These are phyloP conservation scores for Drosophila prolongata DNA, from an alignment of 2,888 invertebrate species.

Conservation along the genomic window DNA sequence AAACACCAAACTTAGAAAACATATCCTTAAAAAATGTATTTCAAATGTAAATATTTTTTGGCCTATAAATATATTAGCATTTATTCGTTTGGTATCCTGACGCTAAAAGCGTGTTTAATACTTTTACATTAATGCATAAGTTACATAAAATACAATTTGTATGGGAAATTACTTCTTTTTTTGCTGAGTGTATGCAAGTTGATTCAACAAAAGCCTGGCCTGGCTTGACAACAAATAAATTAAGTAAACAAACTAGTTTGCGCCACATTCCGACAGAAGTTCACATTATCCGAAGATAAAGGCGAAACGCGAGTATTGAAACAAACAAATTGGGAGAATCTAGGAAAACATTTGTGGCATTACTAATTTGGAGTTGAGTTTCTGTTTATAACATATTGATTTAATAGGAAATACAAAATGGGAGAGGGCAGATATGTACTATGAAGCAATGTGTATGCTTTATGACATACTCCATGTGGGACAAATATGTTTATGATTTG, in stretches of 20 bases:
- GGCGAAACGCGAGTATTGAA: neutral
- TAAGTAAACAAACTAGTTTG: constrained; percentile 30
- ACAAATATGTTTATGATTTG: no score
- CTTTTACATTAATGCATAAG: no score
- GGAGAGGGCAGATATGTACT: no score
- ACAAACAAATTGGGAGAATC: constrained; percentile 5
- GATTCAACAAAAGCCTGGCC: constrained; percentile 2
- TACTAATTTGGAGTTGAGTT: constrained; percentile 11
- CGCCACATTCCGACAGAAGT: constrained; percentile 24
- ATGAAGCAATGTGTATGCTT: neutral
- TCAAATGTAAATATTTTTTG: no score
- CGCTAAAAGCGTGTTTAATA: no score
- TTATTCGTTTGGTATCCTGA: no score
- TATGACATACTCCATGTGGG: no score
- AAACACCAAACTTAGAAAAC: no score
- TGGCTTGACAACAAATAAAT: constrained; percentile 22
- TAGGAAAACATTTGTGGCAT: neutral
- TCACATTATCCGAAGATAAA: constrained; percentile 5
- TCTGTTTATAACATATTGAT: constrained; percentile 23
- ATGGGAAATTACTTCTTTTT: no score
- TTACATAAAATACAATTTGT: no score
- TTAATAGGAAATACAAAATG: constrained; percentile 4
- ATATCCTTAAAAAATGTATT: no score
- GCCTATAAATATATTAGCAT: no score
- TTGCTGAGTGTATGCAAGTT: neutral